Percentiles rank a stretch among this genome's conserved stretches.
Evolutionary conservation across 1,140 invertebrate species (phyloP).

Genomic region (Diachasmimorpha longicaudata): DNA sequence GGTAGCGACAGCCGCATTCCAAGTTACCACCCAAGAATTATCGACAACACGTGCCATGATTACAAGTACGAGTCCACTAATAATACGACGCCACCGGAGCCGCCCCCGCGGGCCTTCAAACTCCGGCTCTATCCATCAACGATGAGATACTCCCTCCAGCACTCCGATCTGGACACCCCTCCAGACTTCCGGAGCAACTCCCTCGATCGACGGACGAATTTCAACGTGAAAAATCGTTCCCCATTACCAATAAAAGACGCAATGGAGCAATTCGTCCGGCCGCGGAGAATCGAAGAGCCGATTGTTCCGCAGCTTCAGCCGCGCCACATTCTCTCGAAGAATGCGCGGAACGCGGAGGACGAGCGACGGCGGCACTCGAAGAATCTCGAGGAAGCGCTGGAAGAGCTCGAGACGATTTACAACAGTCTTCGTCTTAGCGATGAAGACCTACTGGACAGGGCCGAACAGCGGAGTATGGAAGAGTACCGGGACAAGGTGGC

Average conservation of each 20-base stretch:
- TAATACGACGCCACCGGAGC: not conserved
- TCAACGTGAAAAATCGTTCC: not conserved
- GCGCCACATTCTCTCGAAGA: not conserved
- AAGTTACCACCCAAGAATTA: not conserved
- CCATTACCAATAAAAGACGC: not conserved
- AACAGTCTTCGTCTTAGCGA: conserved; percentile 81
- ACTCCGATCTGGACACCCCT: not conserved
- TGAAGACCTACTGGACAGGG: conserved; percentile 79
- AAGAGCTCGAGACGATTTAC: conserved; percentile 89
- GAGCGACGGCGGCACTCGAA: conserved; percentile 67
- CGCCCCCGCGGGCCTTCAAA: conserved; percentile 1
- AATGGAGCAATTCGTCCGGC: not conserved
- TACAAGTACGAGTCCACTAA: not conserved
- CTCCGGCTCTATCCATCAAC: not conserved
- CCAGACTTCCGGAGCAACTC: conserved; percentile 23
- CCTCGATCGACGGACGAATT: conserved; percentile 13
- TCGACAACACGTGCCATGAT: no score
- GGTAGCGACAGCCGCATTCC: not conserved
- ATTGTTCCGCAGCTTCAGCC: not conserved
- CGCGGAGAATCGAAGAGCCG: conserved; percentile 7
- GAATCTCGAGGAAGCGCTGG: conserved; percentile 85
- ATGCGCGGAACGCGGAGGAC: not conserved
- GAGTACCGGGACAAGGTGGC: conserved; percentile 42
- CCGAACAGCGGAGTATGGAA: conserved; percentile 74
- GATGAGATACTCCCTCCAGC: conserved; percentile 27